Evolutionary conservation across 2,888 invertebrate genomes (phyloP).

Genomic region (Heliconius erato): DNA sequence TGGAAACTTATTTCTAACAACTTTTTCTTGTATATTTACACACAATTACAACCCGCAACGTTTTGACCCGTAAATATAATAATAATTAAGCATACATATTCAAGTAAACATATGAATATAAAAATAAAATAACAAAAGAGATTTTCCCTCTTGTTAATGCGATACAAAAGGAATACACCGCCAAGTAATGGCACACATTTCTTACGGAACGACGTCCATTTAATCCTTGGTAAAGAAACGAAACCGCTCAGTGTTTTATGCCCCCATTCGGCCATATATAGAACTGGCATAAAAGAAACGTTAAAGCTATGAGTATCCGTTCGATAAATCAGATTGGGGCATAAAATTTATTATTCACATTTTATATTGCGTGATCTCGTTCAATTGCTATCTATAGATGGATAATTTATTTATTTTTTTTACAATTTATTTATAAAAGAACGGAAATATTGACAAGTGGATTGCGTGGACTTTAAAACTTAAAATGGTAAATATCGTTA

Average conservation of each 20-base stretch:
- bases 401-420: neutral
- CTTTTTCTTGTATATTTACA: too few relatives aligned
- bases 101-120: neutral
- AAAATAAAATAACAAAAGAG: neutral
- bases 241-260: slow-evolving; percentile 38
- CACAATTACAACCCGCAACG: too few relatives aligned
- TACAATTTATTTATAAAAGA: neutral
- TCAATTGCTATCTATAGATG: neutral
- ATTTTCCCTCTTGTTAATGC: neutral
- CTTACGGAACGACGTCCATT: slow-evolving; percentile 35
- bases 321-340: slow-evolving; percentile 32
- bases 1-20: too few relatives aligned
- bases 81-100: neutral
- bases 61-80: too few relatives aligned
- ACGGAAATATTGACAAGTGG: neutral
- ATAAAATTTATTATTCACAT: slow-evolving; percentile 18
- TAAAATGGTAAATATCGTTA: too few relatives aligned
- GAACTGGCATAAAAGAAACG: slow-evolving; percentile 42
- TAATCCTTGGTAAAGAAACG: slow-evolving; percentile 32
- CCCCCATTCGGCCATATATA: slow-evolving; percentile 42
- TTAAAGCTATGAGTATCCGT: slow-evolving; percentile 29
- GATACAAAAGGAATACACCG: slow-evolving; percentile 13
- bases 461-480: too few relatives aligned
- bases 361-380: slow-evolving; percentile 2
- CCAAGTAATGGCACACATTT: slow-evolving; percentile 34